Base-by-base conservation (phyloP, 2,888 invertebrate genomes). In the Leptogaster cylindrica region DNA sequence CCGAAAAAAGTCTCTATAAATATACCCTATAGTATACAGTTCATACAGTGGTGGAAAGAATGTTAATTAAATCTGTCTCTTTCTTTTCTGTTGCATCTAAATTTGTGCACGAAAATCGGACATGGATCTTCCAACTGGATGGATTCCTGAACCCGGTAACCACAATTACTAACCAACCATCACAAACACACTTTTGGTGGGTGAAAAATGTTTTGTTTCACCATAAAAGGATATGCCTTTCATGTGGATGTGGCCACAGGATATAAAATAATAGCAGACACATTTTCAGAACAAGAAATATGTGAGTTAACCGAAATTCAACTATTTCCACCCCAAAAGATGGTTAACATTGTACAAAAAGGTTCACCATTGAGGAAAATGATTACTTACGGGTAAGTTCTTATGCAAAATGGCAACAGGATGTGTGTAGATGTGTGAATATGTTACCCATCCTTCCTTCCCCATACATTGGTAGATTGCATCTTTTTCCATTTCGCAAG, bases 231-330 rank as follows among this genome's bases (percentile, higher is more conserved):
- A 2, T 90, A 87, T 74, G 90, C 90, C 0, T 89, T 88, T 77
- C 88, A 89, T 73, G 84, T 88, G 3, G 89, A 90, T 76, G 85
- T 85, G 0, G 84, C 86, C 0, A 84, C 84, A 0, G 89, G 87
- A 1, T 90, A 90, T 77, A 86, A 87, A 70, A 85, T 89, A 20
- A 89, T 90, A 75, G 82, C 82, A 58, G 83, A 83, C 20, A 86
- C 85, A 0, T 90, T 89, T 73, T 83, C 81, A 0, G 88, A 89
- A 74, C 82, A 84, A 51, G 85, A 88, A 76, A 85, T 89, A 64
- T 90, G 90, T 72, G 89, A 89, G 69, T 79, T 88, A 1, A 83
- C 85, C 1, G 58, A 41, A 77, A 83, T 89, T 7, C 82, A 83
- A 70, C 78, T 89, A 77, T 86, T 85, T 74, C 84, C 84, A 0